Evolutionary conservation across 2,113 vertebrate species (phyloP), one percentile per base, ranked within the genome.

Genomic region (Numenius arquata): DNA sequence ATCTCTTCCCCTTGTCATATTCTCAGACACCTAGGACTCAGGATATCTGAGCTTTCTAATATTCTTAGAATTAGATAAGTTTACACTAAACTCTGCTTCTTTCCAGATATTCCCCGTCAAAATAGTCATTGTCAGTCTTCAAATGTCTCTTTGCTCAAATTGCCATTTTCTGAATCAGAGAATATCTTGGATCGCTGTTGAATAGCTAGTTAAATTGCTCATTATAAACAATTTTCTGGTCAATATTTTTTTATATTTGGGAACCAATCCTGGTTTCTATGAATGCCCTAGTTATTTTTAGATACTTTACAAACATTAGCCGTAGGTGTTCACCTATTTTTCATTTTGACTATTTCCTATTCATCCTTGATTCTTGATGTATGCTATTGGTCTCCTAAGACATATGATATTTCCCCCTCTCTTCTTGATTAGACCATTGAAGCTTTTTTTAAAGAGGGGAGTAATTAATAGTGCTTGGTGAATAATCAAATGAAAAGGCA

Each of bases 401-500:
- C 48, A 41, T 16, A 7, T 3, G 59, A n/a, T 86, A 59, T 95
- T 90, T 95, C 47, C 72, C 32, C 17, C 27, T 79, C 67, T 88
- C 38, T 66, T 74, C 79, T 89, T 92, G 79, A 93, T 95, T 94
- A 89, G 85, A 52, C 94, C 65, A 92, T 74, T 92, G 85, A 90
- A 86, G 79, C 40, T 84, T 62, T 94, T 89, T 88, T 88, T 25
- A 66, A 95, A 84, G 63, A 71, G 68, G 82, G 23, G 59, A 76
- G 45, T 90, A 94, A 95, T 86, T 91, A 91, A 90, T 93, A 92
- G 41, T 40, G 52, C 40, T 80, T 74, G 63, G 72, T 91, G 88
- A 92, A 94, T 91, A 94, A 96, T 52, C 72, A 88, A 71, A 78
- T 76, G 53, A 95, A 91, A 94, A 94, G 85, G 65, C 79, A 81